Conservation (phyloP, 2,113 vertebrate species). For the Myrmophylax atrothorax region DNA sequence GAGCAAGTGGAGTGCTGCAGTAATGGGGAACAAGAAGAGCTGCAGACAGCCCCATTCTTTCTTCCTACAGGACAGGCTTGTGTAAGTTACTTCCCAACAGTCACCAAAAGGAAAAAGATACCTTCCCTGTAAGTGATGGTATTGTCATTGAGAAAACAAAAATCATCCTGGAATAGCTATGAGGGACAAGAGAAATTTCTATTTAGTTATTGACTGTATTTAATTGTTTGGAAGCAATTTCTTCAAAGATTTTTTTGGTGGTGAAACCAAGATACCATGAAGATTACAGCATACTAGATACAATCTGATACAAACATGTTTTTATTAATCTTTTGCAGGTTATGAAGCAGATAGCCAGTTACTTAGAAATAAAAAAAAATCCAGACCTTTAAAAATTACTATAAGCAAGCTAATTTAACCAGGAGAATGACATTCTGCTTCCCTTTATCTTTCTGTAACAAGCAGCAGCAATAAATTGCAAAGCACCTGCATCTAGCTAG, state of each 20-base stretch:
- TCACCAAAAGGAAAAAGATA: not conserved
- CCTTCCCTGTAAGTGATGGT: not conserved
- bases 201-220: not conserved
- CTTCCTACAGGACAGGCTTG: not conserved
- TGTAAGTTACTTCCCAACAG: not conserved
- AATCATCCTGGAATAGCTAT: not conserved
- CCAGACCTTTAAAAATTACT: not conserved
- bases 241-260: not conserved
- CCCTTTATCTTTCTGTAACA: not conserved
- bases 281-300: not conserved
- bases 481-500: not conserved
- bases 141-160: not conserved
- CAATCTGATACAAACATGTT: not conserved
- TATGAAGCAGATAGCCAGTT: not conserved
- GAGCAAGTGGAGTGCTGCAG: not conserved
- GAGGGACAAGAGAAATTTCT: not conserved
- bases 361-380: not conserved
- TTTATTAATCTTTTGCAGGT: not conserved
- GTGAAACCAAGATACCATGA: not conserved
- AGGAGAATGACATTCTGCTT: not conserved
- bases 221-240: not conserved
- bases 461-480: not conserved
- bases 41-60: not conserved
- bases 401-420: not conserved
- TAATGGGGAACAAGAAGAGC: not conserved